phyloP scores from a whole-genome alignment of 2,797 vertebrate species.

The Sylvilagus floridanus region DNA sequence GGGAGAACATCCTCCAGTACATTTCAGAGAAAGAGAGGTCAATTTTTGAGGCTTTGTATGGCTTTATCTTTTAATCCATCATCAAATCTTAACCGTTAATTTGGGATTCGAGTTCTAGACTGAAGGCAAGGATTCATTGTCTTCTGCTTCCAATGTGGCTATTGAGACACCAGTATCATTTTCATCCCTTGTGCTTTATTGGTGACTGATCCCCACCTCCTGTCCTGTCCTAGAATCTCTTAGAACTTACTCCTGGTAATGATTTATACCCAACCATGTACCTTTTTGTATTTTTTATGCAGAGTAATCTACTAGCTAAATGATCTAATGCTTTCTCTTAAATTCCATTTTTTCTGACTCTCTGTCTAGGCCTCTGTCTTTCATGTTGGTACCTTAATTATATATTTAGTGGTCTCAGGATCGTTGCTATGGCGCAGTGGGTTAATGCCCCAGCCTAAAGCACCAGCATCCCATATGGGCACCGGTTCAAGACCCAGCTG shows the following conservation, averaged over 20 bases:
- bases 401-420: background rate
- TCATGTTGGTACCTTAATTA: background rate
- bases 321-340: background rate
- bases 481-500: too few relatives aligned
- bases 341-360: background rate
- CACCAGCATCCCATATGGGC: too few relatives aligned
- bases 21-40: background rate
- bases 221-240: background rate
- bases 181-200: background rate
- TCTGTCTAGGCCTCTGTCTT: conserved; percentile 16
- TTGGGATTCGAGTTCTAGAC: background rate
- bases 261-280: background rate
- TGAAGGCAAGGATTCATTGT: background rate
- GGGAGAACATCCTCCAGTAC: background rate
- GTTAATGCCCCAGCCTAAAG: too few relatives aligned
- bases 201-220: background rate
- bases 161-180: background rate
- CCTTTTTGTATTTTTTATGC: background rate
- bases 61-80: background rate
- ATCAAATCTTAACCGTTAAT: background rate
- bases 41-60: background rate
- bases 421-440: too few relatives aligned
- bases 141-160: background rate
- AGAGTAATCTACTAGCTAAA: conserved; percentile 12
- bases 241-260: background rate